These are phyloP conservation scores for Muscidifurax raptorellus DNA, from an alignment of 1,140 invertebrate genomes.

Conservation along the genomic window DNA sequence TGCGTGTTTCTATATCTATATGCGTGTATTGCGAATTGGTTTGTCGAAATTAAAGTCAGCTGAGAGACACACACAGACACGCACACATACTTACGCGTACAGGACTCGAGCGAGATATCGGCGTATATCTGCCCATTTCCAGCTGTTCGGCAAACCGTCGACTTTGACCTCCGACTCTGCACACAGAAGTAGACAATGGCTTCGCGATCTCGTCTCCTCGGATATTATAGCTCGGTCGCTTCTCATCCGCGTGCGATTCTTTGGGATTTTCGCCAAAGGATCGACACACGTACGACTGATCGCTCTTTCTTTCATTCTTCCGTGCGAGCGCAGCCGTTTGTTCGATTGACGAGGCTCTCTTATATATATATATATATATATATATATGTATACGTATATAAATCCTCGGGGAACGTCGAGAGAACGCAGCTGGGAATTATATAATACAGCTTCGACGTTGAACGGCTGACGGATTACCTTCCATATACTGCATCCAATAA, in stretches of 20 bases:
- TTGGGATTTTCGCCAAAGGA: background rate
- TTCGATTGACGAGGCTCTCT: background rate
- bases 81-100: constrained; percentile 45
- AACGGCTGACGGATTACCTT: constrained; percentile 13
- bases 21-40: constrained; percentile 59
- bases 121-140: constrained; percentile 39
- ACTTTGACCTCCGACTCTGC: constrained; percentile 14
- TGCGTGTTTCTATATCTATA: background rate
- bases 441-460: background rate
- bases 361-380: background rate
- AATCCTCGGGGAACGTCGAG: background rate
- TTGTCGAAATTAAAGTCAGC: constrained; percentile 75
- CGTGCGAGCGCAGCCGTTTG: background rate
- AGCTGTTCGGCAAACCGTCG: constrained; percentile 49
- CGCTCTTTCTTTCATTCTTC: background rate
- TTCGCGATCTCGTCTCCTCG: background rate
- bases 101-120: constrained; percentile 56
- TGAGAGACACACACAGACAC: constrained; percentile 59
- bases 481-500: background rate
- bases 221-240: background rate
- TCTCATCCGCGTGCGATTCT: background rate
- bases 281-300: background rate
- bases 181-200: constrained; percentile 6
- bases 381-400: too few species aligned
- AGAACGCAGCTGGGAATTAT: background rate